Evolutionary conservation across 1,140 invertebrate species (phyloP).

Genomic region (Doryteuthis pealeii): DNA sequence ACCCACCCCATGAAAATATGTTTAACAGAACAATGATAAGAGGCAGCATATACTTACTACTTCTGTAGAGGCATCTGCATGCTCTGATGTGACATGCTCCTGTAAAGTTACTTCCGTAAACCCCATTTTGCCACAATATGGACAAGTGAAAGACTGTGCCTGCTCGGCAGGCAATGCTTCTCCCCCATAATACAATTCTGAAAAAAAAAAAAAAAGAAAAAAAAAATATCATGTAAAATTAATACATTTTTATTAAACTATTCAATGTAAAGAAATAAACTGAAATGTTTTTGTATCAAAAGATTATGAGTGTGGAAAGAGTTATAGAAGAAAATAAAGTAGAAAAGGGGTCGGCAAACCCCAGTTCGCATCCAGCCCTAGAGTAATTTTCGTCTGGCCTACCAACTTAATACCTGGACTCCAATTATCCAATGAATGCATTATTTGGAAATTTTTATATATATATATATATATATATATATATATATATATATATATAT

Average conservation of each 20-base stretch:
- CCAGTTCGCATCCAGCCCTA: too few species aligned
- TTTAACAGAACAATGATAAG: background rate
- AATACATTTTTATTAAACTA: conserved; percentile 5
- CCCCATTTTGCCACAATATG: conserved; percentile 94
- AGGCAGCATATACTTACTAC: conserved; percentile 68
- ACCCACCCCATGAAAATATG: too few species aligned
- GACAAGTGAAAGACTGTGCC: conserved; percentile 94
- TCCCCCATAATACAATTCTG: conserved; percentile 93
- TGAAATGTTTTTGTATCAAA: background rate
- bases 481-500: too few species aligned
- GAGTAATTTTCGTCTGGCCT: too few species aligned
- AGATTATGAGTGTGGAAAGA: too few species aligned
- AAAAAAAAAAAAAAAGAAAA: conserved; percentile 48
- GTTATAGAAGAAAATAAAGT: too few species aligned
- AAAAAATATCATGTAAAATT: too few species aligned
- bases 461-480: too few species aligned
- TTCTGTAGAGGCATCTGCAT: conserved; percentile 82
- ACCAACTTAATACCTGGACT: too few species aligned
- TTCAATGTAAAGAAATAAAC: conserved; percentile 15
- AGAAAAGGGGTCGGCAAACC: too few species aligned
- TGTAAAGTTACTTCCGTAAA: conserved; percentile 88
- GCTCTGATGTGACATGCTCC: conserved; percentile 89
- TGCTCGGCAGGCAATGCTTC: conserved; percentile 84
- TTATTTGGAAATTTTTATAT: too few species aligned
- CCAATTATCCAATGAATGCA: too few species aligned